phyloP scores from a whole-genome alignment of 53 echinoderm and acorn worm genomes.

The Temnopleurus reevesii region DNA sequence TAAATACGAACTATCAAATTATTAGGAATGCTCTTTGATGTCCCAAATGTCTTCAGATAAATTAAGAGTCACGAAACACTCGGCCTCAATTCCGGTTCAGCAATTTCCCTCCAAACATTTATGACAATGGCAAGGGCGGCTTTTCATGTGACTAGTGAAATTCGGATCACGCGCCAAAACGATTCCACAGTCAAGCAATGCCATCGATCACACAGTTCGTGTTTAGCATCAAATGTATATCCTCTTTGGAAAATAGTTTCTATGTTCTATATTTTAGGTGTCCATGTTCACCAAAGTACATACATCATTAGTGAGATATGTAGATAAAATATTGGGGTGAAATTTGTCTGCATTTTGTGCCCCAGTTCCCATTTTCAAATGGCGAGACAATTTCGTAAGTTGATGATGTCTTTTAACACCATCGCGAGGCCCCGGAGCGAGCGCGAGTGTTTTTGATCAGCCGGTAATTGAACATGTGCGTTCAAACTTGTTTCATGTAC shows the following conservation, averaged over 20 bases:
- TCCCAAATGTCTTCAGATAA: not conserved
- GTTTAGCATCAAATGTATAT: not conserved
- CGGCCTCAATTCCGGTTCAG: not conserved
- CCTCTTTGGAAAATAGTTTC: too few relatives aligned
- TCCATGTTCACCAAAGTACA: too few relatives aligned
- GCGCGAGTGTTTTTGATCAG: conserved; percentile 7
- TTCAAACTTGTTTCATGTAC: conserved; percentile 33
- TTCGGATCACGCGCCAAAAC: not conserved
- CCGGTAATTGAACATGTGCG: conserved; percentile 46
- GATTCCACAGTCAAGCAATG: not conserved
- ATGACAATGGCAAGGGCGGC: not conserved
- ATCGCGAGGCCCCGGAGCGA: too few relatives aligned
- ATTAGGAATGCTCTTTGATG: too few relatives aligned
- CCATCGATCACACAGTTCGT: not conserved
- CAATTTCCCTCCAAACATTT: conserved; percentile 13
- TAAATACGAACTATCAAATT: too few relatives aligned
- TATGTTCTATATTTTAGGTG: too few relatives aligned
- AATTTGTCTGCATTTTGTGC: too few relatives aligned
- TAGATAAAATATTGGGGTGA: too few relatives aligned
- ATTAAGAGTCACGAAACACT: conserved; percentile 3
- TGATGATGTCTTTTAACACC: too few relatives aligned
- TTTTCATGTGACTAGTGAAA: not conserved
- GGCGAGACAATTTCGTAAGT: too few relatives aligned
- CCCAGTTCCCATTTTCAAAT: too few relatives aligned
- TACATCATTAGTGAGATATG: too few relatives aligned